Conservation (phyloP, 2,888 invertebrate species). For the Drosophila maculinotata region DNA sequence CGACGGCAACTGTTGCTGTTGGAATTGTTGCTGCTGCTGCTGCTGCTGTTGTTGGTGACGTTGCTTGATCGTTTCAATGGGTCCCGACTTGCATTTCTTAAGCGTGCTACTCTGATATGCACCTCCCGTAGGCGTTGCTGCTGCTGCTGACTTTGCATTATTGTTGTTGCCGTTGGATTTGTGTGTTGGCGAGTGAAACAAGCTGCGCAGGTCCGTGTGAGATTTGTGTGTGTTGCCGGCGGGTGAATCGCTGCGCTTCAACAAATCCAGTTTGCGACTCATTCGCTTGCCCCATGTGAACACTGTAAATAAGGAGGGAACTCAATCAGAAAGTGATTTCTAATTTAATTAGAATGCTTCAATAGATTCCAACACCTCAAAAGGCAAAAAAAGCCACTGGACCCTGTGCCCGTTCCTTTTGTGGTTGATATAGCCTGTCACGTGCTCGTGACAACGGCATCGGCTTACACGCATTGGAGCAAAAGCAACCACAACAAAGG, state of each 20-base stretch:
- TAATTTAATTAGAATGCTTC: conserved; percentile 72
- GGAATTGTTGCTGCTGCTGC: conserved; percentile 37
- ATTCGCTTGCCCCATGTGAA: conserved; percentile 92
- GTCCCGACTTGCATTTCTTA: conserved; percentile 87
- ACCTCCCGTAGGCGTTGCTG: conserved; percentile 29
- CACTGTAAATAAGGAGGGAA: conserved; percentile 85
- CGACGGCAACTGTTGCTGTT: conserved; percentile 19
- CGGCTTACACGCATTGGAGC: conserved; percentile 28
- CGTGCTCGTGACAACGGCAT: conserved; percentile 43
- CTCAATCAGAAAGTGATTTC: conserved; percentile 64
- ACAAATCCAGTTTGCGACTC: conserved; percentile 91
- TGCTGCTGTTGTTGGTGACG: conserved; percentile 60
- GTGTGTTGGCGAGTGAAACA: conserved; percentile 83
- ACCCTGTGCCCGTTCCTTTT: conserved; percentile 12
- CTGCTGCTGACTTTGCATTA: conserved; percentile 46
- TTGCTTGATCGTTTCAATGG: conserved; percentile 86
- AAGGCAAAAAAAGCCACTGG: background rate
- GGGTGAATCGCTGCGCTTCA: conserved; percentile 87
- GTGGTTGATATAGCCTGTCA: conserved; percentile 30
- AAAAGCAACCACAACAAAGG: conserved; percentile 51
- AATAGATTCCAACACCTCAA: conserved; percentile 79
- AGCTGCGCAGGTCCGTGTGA: conserved; percentile 84
- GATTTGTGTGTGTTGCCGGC: conserved; percentile 86
- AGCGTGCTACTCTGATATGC: conserved; percentile 79
- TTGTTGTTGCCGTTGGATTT: conserved; percentile 49